A percentile compares a stretch with the other conserved stretches of the same genome.
Evolutionary conservation across 2,888 invertebrate species (phyloP).

Genomic region (Calliscelio sp.): DNA sequence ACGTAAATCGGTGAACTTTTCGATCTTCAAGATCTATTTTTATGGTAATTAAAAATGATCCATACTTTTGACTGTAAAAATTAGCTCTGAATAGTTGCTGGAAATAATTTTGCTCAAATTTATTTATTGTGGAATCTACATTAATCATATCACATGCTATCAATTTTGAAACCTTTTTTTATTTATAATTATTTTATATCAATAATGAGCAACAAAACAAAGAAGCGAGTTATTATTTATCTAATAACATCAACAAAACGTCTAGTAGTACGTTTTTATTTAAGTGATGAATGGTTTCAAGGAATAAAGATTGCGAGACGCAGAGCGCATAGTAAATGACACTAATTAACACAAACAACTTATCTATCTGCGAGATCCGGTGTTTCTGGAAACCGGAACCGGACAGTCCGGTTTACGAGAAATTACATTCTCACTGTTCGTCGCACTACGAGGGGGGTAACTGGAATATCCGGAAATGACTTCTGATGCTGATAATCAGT

Average conservation of each 20-base stretch:
- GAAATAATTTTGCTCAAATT: too few relatives aligned
- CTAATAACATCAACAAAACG: constrained; percentile 24
- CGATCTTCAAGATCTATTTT: too few relatives aligned
- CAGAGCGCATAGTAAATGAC: constrained; percentile 58
- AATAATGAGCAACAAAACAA: neutral
- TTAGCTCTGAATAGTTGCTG: too few relatives aligned
- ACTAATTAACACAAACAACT: constrained; percentile 67
- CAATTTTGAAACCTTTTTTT: too few relatives aligned
- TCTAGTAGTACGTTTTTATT: constrained; percentile 41
- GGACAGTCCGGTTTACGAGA: constrained; percentile 70
- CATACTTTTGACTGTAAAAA: too few relatives aligned
- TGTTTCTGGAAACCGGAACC: constrained; percentile 69
- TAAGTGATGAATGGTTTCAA: constrained; percentile 49
- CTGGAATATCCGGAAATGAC: constrained; percentile 68
- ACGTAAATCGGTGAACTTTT: too few relatives aligned
- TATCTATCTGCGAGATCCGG: constrained; percentile 66
- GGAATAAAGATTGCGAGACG: constrained; percentile 54
- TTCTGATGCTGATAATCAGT: constrained; percentile 44
- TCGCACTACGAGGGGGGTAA: constrained; percentile 58
- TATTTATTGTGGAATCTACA: too few relatives aligned
- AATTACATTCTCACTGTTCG: constrained; percentile 66
- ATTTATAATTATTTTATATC: too few relatives aligned
- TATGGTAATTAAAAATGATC: too few relatives aligned
- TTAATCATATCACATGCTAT: too few relatives aligned
- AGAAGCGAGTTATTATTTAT: neutral